These are phyloP conservation scores for Platycheirus albimanus DNA, from an alignment of 2,888 invertebrate species.

Conservation along the genomic window DNA sequence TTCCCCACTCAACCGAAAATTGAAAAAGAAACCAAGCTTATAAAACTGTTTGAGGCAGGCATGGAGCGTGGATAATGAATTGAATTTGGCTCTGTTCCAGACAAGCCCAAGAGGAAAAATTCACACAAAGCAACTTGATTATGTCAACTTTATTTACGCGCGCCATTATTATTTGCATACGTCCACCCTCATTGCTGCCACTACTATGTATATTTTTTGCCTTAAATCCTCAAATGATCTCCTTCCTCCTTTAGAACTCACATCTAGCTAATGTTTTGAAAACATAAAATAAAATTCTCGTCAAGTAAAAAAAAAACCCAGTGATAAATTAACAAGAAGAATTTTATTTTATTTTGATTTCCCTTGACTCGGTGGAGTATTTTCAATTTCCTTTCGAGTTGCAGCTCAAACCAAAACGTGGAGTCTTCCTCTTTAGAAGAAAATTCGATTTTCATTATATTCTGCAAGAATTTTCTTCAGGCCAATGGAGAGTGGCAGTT, in stretches of 20 bases:
- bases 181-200: not conserved
- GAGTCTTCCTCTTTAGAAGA: not conserved
- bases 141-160: slow-evolving; percentile 54
- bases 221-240: not conserved
- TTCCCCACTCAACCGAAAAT: not conserved
- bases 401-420: slow-evolving; percentile 11
- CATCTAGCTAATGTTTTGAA: no score
- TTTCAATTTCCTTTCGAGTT: slow-evolving; percentile 52
- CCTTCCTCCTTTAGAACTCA: no score
- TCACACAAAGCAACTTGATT: slow-evolving; percentile 47
- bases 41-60: not conserved
- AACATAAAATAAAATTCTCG: no score
- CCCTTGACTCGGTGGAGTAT: not conserved
- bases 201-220: not conserved
- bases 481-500: not conserved
- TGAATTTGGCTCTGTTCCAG: slow-evolving; percentile 38
- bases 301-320: not conserved
- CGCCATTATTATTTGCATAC: slow-evolving; percentile 53
- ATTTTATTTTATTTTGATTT: no score
- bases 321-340: not conserved
- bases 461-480: no score
- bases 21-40: slow-evolving; percentile 3
- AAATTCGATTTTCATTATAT: slow-evolving; percentile 46
- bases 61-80: no score
- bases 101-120: not conserved